Conservation (phyloP, 2,113 vertebrate genomes). For the Bungarus multicinctus region DNA sequence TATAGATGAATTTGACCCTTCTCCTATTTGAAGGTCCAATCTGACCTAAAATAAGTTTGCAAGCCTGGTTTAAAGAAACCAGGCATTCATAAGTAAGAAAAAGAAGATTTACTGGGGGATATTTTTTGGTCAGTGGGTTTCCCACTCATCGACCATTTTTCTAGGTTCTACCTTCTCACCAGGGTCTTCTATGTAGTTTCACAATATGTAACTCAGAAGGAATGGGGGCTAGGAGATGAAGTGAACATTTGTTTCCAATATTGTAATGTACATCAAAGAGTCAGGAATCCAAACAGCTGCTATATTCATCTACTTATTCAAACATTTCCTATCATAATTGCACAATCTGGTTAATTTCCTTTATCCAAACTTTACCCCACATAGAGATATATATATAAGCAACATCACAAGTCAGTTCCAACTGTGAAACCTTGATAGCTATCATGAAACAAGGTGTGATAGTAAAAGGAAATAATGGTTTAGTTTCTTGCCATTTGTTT, state of each 20-base stretch:
- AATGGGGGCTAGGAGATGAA: not conserved
- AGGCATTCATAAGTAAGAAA: not conserved
- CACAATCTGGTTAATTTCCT: constrained; percentile 35
- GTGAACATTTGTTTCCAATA: not conserved
- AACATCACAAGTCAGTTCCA: constrained; percentile 33
- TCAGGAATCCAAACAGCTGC: constrained; percentile 44
- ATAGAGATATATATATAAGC: constrained; percentile 24
- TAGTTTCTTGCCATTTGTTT: constrained; percentile 41
- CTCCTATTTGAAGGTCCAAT: not conserved
- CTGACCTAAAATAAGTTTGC: not conserved
- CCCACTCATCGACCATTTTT: not conserved
- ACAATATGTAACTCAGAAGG: not conserved
- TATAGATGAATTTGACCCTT: not conserved
- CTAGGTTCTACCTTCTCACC: not conserved
- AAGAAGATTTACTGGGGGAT: not conserved
- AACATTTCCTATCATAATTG: constrained; percentile 48
- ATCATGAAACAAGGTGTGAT: constrained; percentile 33
- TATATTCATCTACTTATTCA: constrained; percentile 59
- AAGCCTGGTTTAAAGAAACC: not conserved
- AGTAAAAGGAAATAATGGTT: constrained; percentile 34
- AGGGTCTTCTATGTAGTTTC: not conserved
- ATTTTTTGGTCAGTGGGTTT: not conserved
- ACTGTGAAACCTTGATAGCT: constrained; percentile 47
- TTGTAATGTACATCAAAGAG: constrained; percentile 44
- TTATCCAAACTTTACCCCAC: constrained; percentile 49